A percentile compares a stretch with the other conserved stretches of the same genome.
These are phyloP conservation scores for Phoxinus phoxinus DNA, from an alignment of 2,113 vertebrate genomes.

Conservation along the genomic window DNA sequence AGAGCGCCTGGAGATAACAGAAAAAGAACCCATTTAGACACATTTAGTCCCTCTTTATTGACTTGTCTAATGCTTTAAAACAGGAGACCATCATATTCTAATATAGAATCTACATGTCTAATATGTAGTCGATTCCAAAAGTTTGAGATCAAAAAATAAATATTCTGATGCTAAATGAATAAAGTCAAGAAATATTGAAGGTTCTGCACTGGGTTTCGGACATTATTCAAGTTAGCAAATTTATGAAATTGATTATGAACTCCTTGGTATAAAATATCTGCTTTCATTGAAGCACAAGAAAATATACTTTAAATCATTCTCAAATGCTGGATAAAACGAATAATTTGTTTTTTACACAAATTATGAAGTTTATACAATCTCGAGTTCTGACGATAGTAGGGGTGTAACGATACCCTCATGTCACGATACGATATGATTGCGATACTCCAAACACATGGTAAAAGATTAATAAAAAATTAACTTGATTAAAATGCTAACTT, in stretches of 20 bases:
- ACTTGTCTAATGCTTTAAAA: neutral
- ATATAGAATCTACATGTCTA: neutral
- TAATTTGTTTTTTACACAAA: too few relatives aligned
- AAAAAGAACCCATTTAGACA: neutral
- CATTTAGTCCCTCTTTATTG: neutral
- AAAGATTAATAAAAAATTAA: too few relatives aligned
- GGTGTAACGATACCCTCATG: too few relatives aligned
- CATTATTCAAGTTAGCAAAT: neutral
- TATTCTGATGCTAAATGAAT: neutral
- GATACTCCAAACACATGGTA: too few relatives aligned
- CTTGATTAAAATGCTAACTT: too few relatives aligned
- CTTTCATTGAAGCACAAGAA: neutral
- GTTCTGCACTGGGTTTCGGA: neutral
- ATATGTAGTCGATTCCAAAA: neutral
- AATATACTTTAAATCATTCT: neutral
- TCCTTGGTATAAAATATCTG: neutral
- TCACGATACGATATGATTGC: too few relatives aligned
- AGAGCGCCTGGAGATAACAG: slow-evolving; percentile 81
- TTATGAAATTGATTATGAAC: neutral
- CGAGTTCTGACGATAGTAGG: neutral
- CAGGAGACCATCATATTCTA: neutral
- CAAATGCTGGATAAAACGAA: too few relatives aligned
- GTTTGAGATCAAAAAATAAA: neutral
- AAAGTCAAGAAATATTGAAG: too few relatives aligned
- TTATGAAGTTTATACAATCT: neutral